These are phyloP conservation scores for Periphyllus acericola DNA, from an alignment of 2,888 invertebrate genomes.

Conservation along the genomic window DNA sequence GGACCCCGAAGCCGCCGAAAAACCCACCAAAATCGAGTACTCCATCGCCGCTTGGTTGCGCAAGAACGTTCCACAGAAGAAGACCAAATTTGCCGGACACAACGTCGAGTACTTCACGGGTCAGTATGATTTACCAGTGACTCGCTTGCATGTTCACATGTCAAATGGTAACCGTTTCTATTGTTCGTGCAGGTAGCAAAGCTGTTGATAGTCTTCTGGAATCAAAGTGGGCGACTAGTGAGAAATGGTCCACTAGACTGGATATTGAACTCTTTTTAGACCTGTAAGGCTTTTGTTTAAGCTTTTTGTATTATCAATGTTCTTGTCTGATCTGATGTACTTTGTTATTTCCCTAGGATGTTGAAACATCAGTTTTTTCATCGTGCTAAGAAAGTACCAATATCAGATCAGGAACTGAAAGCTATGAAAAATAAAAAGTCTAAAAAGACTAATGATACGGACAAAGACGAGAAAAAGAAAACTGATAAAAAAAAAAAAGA, in stretches of 20 bases:
- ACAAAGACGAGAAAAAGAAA: slow-evolving; percentile 69
- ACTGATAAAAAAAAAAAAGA: slow-evolving; percentile 66
- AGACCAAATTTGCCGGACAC: slow-evolving; percentile 95
- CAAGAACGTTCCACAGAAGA: slow-evolving; percentile 92
- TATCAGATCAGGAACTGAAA: slow-evolving; percentile 74
- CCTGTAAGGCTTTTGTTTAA: slow-evolving; percentile 66
- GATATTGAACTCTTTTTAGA: slow-evolving; percentile 84
- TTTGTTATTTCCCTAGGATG: slow-evolving; percentile 72
- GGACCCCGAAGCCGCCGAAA: slow-evolving; percentile 69
- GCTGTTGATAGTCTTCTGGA: slow-evolving; percentile 92
- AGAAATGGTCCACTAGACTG: slow-evolving; percentile 80
- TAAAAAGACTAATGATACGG: slow-evolving; percentile 67
- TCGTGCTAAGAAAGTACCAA: slow-evolving; percentile 86
- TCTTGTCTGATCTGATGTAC: not conserved
- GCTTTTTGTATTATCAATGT: not conserved
- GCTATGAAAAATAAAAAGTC: slow-evolving; percentile 70
- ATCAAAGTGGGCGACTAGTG: slow-evolving; percentile 84
- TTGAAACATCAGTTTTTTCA: slow-evolving; percentile 94
- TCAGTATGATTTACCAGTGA: slow-evolving; percentile 67
- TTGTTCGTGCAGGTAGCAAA: slow-evolving; percentile 73
- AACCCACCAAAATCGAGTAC: slow-evolving; percentile 90
- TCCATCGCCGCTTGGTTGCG: slow-evolving; percentile 93
- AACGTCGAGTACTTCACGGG: slow-evolving; percentile 97
- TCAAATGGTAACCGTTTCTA: not conserved
- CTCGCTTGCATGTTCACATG: too few species aligned